Percentiles rank a stretch among this genome's conserved stretches.
Conservation (phyloP, 1,140 invertebrate genomes). For the Cotesia typhae region DNA sequence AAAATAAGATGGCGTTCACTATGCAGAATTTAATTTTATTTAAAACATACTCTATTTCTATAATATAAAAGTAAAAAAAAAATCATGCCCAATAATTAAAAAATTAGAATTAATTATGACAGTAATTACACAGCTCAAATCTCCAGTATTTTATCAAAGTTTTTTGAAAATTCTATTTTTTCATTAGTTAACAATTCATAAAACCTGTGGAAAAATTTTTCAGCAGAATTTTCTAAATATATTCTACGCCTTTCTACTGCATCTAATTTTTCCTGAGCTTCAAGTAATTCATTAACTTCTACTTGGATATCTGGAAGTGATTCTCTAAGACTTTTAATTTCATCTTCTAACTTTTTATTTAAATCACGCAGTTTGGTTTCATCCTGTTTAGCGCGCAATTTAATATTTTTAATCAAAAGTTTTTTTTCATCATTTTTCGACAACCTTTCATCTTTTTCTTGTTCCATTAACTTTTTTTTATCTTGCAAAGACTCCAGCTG, state of each 20-base stretch:
- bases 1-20: no score
- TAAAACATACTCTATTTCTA: neutral
- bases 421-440: conserved; percentile 43
- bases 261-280: conserved; percentile 45
- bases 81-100: neutral
- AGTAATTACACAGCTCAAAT: neutral
- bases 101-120: no score
- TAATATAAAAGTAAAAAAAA: neutral
- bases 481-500: conserved; percentile 41
- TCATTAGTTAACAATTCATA: conserved; percentile 45
- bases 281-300: conserved; percentile 38
- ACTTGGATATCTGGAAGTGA: conserved; percentile 34
- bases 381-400: conserved; percentile 41
- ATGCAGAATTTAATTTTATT: neutral
- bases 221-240: conserved; percentile 43
- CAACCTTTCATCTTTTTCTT: conserved; percentile 40
- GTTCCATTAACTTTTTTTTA: conserved; percentile 39
- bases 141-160: neutral
- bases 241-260: conserved; percentile 41
- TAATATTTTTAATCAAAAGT: conserved; percentile 39
- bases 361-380: conserved; percentile 44
- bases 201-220: conserved; percentile 49
- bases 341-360: conserved; percentile 44
- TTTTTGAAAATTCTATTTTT: conserved; percentile 33
- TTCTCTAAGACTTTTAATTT: conserved; percentile 42